Percentiles rank a stretch among this genome's conserved stretches.
Conservation (phyloP, 2,113 vertebrate genomes). For the Rissa tridactyla region DNA sequence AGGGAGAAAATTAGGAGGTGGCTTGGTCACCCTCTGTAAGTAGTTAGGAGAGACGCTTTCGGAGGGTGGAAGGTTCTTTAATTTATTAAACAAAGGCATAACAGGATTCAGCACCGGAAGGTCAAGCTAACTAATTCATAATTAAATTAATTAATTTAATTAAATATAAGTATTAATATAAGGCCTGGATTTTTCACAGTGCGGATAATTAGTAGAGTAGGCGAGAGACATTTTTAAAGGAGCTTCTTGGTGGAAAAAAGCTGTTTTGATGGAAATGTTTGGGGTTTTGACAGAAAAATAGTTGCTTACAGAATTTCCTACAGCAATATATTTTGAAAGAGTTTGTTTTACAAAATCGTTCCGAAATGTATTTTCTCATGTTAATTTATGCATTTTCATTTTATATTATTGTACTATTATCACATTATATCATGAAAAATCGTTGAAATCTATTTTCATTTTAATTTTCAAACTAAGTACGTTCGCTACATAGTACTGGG, state of each 20-base stretch:
- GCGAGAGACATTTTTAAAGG: background rate
- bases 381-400: slow-evolving; percentile 21
- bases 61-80: background rate
- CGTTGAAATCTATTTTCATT: background rate
- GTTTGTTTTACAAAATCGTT: background rate
- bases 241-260: background rate
- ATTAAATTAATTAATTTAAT: slow-evolving; percentile 14
- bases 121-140: slow-evolving; percentile 4
- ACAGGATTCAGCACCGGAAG: background rate
- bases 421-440: background rate
- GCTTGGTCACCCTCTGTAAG: background rate
- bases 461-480: slow-evolving; percentile 4
- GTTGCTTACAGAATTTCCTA: background rate
- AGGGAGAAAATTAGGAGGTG: background rate
- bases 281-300: background rate
- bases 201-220: background rate
- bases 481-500: background rate
- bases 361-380: background rate
- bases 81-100: slow-evolving; percentile 8
- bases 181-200: background rate
- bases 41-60: background rate
- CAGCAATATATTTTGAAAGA: background rate
- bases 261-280: background rate
- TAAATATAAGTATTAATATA: background rate
- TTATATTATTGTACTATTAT: background rate